A percentile compares a stretch with the other conserved stretches of the same genome.
Evolutionary conservation across 2,888 invertebrate species (phyloP).

Genomic region (Dichetophora obliterata): DNA sequence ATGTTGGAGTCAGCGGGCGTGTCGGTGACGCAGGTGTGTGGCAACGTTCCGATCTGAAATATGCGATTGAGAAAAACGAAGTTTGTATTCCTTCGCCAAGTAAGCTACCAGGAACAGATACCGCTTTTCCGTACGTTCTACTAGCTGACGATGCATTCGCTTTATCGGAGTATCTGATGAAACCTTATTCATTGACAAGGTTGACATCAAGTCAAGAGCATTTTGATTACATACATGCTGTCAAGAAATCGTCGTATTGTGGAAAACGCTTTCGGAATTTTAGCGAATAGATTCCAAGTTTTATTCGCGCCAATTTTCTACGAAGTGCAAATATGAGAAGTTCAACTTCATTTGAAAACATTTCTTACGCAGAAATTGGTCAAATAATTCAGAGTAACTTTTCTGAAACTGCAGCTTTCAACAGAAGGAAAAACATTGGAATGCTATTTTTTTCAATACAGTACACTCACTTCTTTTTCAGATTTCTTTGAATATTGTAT

Average conservation of each 20-base stretch:
- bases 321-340: background rate
- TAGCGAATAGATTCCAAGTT: conserved; percentile 34
- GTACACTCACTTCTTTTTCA: too few species aligned
- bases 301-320: background rate
- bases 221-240: conserved; percentile 34
- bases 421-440: background rate
- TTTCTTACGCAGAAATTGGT: background rate
- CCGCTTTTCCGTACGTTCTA: background rate
- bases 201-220: background rate
- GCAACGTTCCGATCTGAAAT: conserved; percentile 33
- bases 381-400: background rate
- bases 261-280: conserved; percentile 42
- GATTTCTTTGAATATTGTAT: too few species aligned
- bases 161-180: background rate
- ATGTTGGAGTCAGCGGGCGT: conserved; percentile 31
- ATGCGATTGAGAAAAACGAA: background rate
- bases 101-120: background rate
- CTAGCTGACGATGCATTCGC: background rate
- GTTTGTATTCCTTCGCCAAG: background rate
- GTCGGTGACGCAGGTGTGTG: conserved; percentile 34
- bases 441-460: too few species aligned
- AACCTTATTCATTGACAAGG: background rate
- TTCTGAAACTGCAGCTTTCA: background rate
- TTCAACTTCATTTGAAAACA: background rate
- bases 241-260: conserved; percentile 34